These are phyloP conservation scores for Andinoacara biseriatus DNA, from an alignment of 2,113 vertebrate species.

Conservation along the genomic window DNA sequence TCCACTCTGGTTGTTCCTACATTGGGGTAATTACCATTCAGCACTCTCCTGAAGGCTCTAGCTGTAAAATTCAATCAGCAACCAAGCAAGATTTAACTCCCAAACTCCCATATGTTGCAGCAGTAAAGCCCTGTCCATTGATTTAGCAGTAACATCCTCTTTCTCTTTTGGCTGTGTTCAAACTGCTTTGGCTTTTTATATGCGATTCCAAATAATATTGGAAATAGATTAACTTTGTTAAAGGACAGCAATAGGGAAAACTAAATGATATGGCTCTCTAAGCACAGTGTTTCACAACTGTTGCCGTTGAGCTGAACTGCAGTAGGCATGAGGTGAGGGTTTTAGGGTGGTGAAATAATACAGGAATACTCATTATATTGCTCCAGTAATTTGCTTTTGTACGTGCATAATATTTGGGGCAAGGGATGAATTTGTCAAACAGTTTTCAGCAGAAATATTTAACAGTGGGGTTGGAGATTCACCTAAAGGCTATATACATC, in stretches of 20 bases:
- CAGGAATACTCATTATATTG: not conserved
- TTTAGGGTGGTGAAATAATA: not conserved
- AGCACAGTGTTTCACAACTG: conserved; percentile 22
- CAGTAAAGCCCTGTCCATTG: conserved; percentile 69
- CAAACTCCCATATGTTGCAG: conserved; percentile 71
- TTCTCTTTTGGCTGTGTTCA: conserved; percentile 46
- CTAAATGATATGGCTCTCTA: conserved; percentile 5
- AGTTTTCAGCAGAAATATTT: not conserved
- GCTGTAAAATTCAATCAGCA: conserved; percentile 80
- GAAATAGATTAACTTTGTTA: conserved; percentile 51
- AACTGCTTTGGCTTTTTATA: conserved; percentile 39
- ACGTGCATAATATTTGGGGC: not conserved
- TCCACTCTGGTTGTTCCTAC: conserved; percentile 71
- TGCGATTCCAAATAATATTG: conserved; percentile 46
- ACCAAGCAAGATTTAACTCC: conserved; percentile 76
- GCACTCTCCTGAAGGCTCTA: conserved; percentile 69
- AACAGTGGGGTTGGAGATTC: not conserved
- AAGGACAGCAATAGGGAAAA: conserved; percentile 10
- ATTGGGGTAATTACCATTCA: conserved; percentile 78
- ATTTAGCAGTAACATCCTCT: conserved; percentile 63
- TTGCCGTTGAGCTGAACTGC: not conserved
- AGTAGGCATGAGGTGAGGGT: not conserved
- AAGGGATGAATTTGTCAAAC: not conserved
- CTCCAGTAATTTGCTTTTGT: not conserved
- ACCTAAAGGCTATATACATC: not conserved